Percentiles rank a stretch among this genome's conserved stretches.
Conservation (phyloP, 2,888 invertebrate genomes). For the Bugulina stolonifera region DNA sequence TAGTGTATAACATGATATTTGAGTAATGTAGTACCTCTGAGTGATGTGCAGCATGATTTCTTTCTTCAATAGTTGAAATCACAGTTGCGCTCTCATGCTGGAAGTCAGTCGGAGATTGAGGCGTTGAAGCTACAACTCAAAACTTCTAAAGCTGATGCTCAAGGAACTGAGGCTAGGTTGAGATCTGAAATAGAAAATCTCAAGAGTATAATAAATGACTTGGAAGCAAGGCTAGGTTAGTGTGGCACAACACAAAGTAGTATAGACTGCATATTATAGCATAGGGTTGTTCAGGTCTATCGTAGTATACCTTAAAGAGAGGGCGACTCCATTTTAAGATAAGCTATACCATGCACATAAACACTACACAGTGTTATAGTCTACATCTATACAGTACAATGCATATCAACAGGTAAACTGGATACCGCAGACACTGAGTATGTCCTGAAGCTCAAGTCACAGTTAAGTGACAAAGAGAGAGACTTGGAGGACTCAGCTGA, state of each 20-base stretch:
- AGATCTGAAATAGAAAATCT: conserved; percentile 42
- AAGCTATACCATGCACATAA: no score
- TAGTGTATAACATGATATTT: no score
- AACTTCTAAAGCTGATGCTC: conserved; percentile 34
- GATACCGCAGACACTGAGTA: conserved; percentile 27
- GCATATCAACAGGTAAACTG: conserved; percentile 26
- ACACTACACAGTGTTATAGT: no score
- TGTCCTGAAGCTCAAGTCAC: conserved; percentile 26
- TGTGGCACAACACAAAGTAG: no score
- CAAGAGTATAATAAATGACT: conserved; percentile 43
- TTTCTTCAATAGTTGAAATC: conserved; percentile 36
- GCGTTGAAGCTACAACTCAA: conserved; percentile 37
- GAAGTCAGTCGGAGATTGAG: conserved; percentile 35
- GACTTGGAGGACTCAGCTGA: conserved; percentile 34
- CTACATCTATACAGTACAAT: no score
- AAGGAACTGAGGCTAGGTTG: conserved; percentile 42
- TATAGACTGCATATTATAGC: no score
- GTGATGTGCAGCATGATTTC: no score
- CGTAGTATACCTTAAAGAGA: no score
- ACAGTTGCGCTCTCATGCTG: conserved; percentile 32
- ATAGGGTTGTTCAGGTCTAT: no score
- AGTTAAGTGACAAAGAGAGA: conserved; percentile 35
- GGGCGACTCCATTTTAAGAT: no score
- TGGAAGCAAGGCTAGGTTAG: conserved; percentile 46
- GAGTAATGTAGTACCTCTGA: no score